Base-by-base conservation (phyloP, 2,113 vertebrate genomes). In the Rhinolophus ferrumequinum region DNA sequence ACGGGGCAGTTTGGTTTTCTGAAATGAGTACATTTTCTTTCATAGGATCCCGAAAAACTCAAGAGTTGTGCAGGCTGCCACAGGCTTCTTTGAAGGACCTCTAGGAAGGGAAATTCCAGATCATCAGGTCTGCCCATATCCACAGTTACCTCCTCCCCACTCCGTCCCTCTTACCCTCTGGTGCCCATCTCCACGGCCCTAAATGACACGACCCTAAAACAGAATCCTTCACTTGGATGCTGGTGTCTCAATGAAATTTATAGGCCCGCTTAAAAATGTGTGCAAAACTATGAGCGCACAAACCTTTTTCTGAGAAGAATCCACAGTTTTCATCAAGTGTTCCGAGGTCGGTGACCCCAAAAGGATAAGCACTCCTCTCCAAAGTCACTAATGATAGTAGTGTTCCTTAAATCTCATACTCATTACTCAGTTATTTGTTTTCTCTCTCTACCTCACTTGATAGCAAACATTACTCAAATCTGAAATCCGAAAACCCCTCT, bases 251-350 rank as follows among this genome's bases (percentile, higher is more conserved):
- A 79, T 64, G 24, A 72, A 93, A 90, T 73, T 62, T 41, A 93
- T 38, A 24, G 70, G 90, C 56, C 19, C 24, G 3, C 44, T 72
- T 44, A 84, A 77, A 88, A 62, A 89, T 60, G 22, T 62, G 16
- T 56, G 4, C 8, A 44, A 79, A 96, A 73, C 26, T 56, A 66
- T 56, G 5, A 85, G 12, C 19, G 44, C 28, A 44, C 44, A 26
- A 47, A 50, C 56, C 69, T 79, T 80, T 79, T 64, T 80, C 54
- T 87, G n/a, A 94, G 64, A 70, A 44, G 52, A 77, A 72, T 56
- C 26, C 44, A 77, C 8, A 66, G 54, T 16, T 84, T 93, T 79
- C 95, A 47, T 77, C n/a, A 94, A 47, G 82, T 88, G 69, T 83
- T 88, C 35, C 92, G 84, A 67, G 11, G 18, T 41, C 13, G 38